Evolutionary conservation across 1,140 invertebrate species (phyloP), one percentile per base, ranked within the genome.

Genomic region (Panagrolaimus sp.): DNA sequence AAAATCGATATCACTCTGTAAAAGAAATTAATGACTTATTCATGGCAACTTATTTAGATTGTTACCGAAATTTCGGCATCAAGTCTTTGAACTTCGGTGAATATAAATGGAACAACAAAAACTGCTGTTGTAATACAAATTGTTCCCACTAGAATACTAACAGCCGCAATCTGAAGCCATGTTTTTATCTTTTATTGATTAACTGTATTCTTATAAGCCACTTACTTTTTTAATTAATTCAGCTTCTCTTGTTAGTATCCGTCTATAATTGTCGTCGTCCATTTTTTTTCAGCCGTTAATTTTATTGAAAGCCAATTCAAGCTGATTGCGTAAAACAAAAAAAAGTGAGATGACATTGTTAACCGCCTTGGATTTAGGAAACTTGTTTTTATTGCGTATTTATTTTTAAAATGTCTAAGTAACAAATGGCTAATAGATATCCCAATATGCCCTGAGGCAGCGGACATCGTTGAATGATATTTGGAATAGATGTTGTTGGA

Each of bases 51-150:
- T 21, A 58, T 12, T 21, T 21, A n/a, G 21, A 58, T 58, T 58
- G 32, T 38, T 38, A 7, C 32, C 32, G 32, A 38, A 26, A 58
- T 21, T 28, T 58, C 52, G 17, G 52, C 21, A 26, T 58, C 52
- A 6, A 58, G 52, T 12, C 52, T 12, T 28, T 58, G 52, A 26
- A 58, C 52, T 21, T 58, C 21, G 17, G 52, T 58, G 17, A 58
- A 58, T 26, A 58, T 21, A 58, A 26, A 26, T 58, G 52, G 52
- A 58, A 58, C 52, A 58, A 58, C 14, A 58, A 58, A 58, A 12
- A 58, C 28, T 28, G 52, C 52, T 10, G 28, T n/a, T 58, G 52
- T 21, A 21, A 58, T 28, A n/a, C 52, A 58, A 4, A 58, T 12
- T 28, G 52, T 58, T n/a, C 52, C 52, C 21, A 58, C 10, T 12